These are phyloP conservation scores for Pseudanteris insignis DNA, from an alignment of 2,888 invertebrate genomes.

Conservation along the genomic window DNA sequence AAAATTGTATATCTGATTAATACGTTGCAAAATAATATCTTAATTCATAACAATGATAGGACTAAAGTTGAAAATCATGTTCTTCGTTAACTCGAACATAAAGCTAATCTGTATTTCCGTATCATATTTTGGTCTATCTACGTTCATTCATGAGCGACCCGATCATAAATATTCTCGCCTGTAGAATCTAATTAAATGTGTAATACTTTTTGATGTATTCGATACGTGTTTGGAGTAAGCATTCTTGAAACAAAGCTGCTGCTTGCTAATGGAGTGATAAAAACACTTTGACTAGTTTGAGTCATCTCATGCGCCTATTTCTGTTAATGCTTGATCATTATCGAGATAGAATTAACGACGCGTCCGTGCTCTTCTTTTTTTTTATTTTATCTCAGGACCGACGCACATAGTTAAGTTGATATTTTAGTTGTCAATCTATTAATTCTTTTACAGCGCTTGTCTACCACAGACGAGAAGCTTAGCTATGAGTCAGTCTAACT, in stretches of 20 bases:
- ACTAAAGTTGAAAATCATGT: too few species aligned
- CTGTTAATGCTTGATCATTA: constrained; percentile 39
- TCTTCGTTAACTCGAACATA: too few species aligned
- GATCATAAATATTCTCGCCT: constrained; percentile 25
- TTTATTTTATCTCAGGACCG: constrained; percentile 32
- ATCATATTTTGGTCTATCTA: constrained; percentile 19
- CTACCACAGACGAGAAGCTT: constrained; percentile 13
- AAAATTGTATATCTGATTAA: too few species aligned
- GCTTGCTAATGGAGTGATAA: constrained; percentile 39
- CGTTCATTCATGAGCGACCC: constrained; percentile 10
- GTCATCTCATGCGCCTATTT: constrained; percentile 31
- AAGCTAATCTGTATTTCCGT: constrained; percentile 23
- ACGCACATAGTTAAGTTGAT: constrained; percentile 23
- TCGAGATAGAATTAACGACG: constrained; percentile 36
- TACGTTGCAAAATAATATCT: too few species aligned
- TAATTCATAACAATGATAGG: too few species aligned
- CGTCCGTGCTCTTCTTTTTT: constrained; percentile 26
- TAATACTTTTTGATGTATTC: constrained; percentile 28
- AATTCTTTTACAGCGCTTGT: constrained; percentile 25
- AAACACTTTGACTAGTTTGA: constrained; percentile 32
- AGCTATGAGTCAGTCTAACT: constrained; percentile 9
- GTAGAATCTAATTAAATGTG: constrained; percentile 36
- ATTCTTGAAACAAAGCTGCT: constrained; percentile 32
- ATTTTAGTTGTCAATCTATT: constrained; percentile 42
- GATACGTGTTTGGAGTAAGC: constrained; percentile 10